phyloP scores from a whole-genome alignment of 2,797 vertebrate species.

The Sebastiscus tertius region DNA sequence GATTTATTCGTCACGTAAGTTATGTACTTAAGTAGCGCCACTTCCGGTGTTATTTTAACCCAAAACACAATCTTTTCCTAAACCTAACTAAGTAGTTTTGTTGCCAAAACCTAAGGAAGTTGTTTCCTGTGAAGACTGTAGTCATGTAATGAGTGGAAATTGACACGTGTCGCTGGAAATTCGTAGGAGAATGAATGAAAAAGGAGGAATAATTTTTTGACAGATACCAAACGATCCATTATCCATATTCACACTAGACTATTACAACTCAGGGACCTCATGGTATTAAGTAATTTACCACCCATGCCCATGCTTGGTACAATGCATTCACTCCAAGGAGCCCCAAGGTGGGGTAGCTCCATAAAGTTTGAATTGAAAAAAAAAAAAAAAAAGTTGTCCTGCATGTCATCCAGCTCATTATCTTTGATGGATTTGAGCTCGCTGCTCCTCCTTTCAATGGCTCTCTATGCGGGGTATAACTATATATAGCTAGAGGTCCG shows the following conservation, averaged over 20 bases:
- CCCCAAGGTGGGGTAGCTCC: background rate
- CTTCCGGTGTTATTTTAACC: too few species aligned
- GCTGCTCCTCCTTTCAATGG: background rate
- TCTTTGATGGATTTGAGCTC: slow-evolving; percentile 2
- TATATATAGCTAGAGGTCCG: background rate
- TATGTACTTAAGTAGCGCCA: too few species aligned
- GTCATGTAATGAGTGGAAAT: too few species aligned
- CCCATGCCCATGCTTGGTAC: background rate
- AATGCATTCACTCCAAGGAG: background rate
- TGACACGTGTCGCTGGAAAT: too few species aligned
- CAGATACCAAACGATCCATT: too few species aligned
- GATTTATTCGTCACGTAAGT: too few species aligned
- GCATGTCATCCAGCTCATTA: slow-evolving; percentile 19
- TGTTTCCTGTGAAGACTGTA: too few species aligned
- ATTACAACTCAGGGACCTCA: too few species aligned
- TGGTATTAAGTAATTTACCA: background rate
- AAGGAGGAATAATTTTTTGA: fast-evolving
- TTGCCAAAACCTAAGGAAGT: too few species aligned
- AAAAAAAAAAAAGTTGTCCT: background rate
- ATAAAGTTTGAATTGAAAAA: background rate
- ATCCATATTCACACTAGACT: background rate
- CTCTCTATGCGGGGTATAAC: background rate
- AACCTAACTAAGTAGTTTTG: too few species aligned
- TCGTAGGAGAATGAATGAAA: too few species aligned
- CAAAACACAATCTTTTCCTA: too few species aligned